Conservation (phyloP, 2,113 vertebrate genomes). For the Nasalis larvatus region DNA sequence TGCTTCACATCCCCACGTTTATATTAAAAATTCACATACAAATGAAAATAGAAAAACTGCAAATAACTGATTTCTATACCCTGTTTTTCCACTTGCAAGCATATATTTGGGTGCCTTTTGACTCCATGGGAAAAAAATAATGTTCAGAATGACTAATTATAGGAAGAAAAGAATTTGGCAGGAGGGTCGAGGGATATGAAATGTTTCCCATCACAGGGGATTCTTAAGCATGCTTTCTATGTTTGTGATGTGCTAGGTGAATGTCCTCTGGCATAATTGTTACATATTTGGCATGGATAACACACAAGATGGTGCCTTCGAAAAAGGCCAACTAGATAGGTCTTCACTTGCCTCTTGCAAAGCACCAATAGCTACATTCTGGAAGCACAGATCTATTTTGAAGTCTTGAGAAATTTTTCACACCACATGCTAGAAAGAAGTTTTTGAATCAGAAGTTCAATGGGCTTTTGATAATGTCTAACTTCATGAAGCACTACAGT, state of each 20-base stretch:
- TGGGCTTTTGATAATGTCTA: neutral
- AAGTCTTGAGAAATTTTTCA: slow-evolving; percentile 88
- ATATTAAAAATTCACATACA: slow-evolving; percentile 87
- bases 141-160: neutral
- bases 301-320: neutral
- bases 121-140: neutral
- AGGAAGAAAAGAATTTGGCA: neutral
- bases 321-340: neutral
- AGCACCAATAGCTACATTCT: slow-evolving; percentile 87
- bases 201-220: neutral
- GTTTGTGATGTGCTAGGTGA: neutral
- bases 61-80: slow-evolving; percentile 86
- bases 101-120: neutral
- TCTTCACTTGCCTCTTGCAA: slow-evolving; percentile 77
- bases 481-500: neutral
- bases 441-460: slow-evolving; percentile 81
- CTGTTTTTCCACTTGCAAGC: slow-evolving; percentile 73
- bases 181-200: neutral
- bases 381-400: slow-evolving; percentile 87
- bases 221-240: neutral
- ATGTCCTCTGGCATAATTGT: neutral
- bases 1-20: slow-evolving; percentile 78
- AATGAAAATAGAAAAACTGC: slow-evolving; percentile 88
- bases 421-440: slow-evolving; percentile 86
- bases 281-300: neutral